These are phyloP conservation scores for Drosophila suzukii DNA, from an alignment of 1,140 invertebrate species.

Conservation along the genomic window DNA sequence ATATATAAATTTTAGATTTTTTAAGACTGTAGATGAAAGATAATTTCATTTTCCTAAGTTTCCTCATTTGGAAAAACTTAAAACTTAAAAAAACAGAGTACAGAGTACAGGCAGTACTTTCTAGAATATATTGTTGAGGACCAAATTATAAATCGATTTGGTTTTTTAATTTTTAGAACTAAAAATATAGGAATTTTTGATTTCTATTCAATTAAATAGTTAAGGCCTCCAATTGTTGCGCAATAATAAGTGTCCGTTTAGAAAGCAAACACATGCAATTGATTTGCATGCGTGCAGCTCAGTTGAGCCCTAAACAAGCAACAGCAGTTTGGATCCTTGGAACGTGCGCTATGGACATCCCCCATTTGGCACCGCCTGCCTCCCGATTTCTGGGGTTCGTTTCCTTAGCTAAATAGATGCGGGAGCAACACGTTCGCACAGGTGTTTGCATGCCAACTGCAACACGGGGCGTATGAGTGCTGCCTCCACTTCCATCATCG, in stretches of 20 bases:
- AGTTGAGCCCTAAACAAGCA: constrained; percentile 27
- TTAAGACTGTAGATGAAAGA: no score
- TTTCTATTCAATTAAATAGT: not conserved
- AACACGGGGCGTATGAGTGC: constrained; percentile 52
- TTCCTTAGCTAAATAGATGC: constrained; percentile 59
- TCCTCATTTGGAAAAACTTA: no score
- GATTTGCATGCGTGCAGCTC: constrained; percentile 17
- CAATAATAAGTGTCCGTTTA: not conserved
- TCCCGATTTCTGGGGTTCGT: not conserved
- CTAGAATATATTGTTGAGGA: no score
- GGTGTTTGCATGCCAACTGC: constrained; percentile 35
- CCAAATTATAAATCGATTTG: no score
- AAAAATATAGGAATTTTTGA: not conserved
- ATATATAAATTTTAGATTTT: no score
- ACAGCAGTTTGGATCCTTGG: constrained; percentile 15
- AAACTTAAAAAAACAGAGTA: no score
- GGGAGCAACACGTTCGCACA: constrained; percentile 55
- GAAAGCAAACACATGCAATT: not conserved
- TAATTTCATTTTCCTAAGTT: no score
- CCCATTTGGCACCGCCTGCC: not conserved
- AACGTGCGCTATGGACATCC: constrained; percentile 23
- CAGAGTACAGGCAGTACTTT: no score
- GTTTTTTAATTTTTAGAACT: no score
- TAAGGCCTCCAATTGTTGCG: not conserved
- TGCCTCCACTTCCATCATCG: constrained; percentile 24